Evolutionary conservation across 2,888 invertebrate genomes (phyloP).

Genomic region (Pyrochroa serraticornis): DNA sequence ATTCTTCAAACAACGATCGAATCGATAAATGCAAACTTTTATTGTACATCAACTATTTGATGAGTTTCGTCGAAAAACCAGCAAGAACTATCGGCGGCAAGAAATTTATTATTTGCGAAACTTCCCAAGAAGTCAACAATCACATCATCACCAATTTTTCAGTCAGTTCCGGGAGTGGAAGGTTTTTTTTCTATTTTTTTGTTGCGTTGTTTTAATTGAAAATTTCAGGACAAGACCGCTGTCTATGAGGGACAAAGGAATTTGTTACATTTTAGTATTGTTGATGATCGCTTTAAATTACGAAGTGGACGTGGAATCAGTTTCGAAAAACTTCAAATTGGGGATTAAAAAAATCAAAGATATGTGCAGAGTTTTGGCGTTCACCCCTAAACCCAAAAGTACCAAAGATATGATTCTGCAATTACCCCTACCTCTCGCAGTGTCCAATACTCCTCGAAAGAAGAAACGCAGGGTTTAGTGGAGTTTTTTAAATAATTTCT

Average conservation of each 20-base stretch:
- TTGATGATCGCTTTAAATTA: constrained; percentile 48
- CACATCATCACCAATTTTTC: constrained; percentile 50
- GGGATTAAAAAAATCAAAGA: constrained; percentile 51
- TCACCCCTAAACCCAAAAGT: constrained; percentile 40
- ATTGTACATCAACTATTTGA: constrained; percentile 50
- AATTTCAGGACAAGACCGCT: constrained; percentile 47
- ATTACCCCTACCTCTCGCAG: constrained; percentile 49
- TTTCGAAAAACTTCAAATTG: constrained; percentile 48
- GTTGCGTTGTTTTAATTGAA: constrained; percentile 1
- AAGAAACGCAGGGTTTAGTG: constrained; percentile 34
- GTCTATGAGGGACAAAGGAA: constrained; percentile 52
- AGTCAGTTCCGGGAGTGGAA: constrained; percentile 32
- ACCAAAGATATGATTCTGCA: constrained; percentile 40
- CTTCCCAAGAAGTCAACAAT: constrained; percentile 44
- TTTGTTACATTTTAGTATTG: constrained; percentile 52
- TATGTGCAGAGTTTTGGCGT: constrained; percentile 48
- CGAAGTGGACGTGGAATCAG: constrained; percentile 44
- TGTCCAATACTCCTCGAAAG: constrained; percentile 34
- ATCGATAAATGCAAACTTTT: constrained; percentile 46
- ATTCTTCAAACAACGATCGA: constrained; percentile 23
- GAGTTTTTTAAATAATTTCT: not conserved
- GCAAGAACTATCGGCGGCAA: constrained; percentile 42
- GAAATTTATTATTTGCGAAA: constrained; percentile 45
- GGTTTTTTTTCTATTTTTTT: constrained; percentile 36
- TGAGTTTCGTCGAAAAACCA: constrained; percentile 44